Percentiles rank a stretch among this genome's conserved stretches.
These are phyloP conservation scores for Heteromyza rotundicornis DNA, from an alignment of 2,888 invertebrate genomes.

Conservation along the genomic window DNA sequence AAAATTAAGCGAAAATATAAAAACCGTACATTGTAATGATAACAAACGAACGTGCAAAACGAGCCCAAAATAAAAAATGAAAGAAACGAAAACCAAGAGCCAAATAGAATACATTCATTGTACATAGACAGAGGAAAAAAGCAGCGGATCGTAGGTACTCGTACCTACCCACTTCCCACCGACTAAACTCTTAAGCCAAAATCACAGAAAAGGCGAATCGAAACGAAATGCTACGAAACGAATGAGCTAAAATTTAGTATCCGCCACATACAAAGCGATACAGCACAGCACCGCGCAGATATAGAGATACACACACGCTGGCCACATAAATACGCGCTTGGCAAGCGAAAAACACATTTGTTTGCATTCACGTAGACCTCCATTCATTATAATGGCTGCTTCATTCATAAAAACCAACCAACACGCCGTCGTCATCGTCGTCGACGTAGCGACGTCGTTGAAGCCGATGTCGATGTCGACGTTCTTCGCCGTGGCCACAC, in stretches of 20 bases:
- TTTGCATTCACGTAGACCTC: conserved; percentile 42
- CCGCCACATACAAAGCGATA: conserved; percentile 6
- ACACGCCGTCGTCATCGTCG: not conserved
- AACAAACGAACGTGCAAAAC: not conserved
- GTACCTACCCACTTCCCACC: not conserved
- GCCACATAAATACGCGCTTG: conserved; percentile 7
- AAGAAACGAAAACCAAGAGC: not conserved
- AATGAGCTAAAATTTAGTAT: conserved; percentile 5
- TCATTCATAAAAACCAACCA: conserved; percentile 55
- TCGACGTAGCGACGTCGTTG: not conserved
- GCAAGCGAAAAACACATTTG: conserved; percentile 22
- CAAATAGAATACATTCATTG: not conserved
- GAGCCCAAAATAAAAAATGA: not conserved
- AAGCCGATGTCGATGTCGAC: conserved; percentile 1
- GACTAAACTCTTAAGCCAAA: not conserved
- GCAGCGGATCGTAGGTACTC: no score
- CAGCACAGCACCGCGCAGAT: not conserved
- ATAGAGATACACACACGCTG: not conserved
- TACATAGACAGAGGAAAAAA: not conserved
- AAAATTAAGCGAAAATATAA: no score
- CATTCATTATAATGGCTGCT: conserved; percentile 56
- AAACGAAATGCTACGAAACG: not conserved
- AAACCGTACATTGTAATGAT: no score
- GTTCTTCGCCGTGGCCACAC: no score
- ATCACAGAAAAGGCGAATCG: not conserved